A percentile compares a stretch with the other conserved stretches of the same genome.
phyloP scores from a whole-genome alignment of 2,797 vertebrate genomes.

The Chanos chanos region DNA sequence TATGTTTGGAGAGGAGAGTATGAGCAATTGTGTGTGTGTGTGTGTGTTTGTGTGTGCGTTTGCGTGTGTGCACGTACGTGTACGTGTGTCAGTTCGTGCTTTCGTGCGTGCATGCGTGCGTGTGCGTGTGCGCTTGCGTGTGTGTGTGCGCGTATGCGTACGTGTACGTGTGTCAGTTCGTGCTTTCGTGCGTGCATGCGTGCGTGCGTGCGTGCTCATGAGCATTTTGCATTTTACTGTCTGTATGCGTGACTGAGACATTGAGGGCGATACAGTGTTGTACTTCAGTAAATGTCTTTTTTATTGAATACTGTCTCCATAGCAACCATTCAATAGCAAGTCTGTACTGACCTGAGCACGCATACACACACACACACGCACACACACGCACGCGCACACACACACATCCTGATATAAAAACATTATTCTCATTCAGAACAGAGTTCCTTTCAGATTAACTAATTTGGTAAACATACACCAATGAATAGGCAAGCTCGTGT shows the following conservation, averaged over 20 bases:
- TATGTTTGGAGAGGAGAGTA: too few species aligned
- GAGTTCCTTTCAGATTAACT: conserved; percentile 11
- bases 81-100: background rate
- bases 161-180: background rate
- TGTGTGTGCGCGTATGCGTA: too few species aligned
- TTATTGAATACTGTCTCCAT: conserved; percentile 39
- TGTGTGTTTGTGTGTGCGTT: background rate
- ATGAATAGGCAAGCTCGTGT: conserved; percentile 11
- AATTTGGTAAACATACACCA: background rate
- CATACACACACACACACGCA: conserved; percentile 1
- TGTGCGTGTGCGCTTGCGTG: background rate
- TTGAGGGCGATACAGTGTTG: too few species aligned
- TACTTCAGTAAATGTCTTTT: conserved; percentile 19
- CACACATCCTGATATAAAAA: conserved; percentile 18
- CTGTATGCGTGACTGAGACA: too few species aligned
- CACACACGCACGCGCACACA: conserved; percentile 22
- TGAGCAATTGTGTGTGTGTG: background rate
- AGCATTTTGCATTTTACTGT: background rate
- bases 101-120: conserved; percentile 17
- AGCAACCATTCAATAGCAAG: conserved; percentile 34
- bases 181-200: conserved; percentile 15
- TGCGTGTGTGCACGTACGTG: too few species aligned
- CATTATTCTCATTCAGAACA: conserved; percentile 22
- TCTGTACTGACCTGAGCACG: conserved; percentile 24
- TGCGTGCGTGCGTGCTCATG: background rate